Base-by-base conservation (phyloP, 1,140 invertebrate species). In the Chrysomallon squamiferum region DNA sequence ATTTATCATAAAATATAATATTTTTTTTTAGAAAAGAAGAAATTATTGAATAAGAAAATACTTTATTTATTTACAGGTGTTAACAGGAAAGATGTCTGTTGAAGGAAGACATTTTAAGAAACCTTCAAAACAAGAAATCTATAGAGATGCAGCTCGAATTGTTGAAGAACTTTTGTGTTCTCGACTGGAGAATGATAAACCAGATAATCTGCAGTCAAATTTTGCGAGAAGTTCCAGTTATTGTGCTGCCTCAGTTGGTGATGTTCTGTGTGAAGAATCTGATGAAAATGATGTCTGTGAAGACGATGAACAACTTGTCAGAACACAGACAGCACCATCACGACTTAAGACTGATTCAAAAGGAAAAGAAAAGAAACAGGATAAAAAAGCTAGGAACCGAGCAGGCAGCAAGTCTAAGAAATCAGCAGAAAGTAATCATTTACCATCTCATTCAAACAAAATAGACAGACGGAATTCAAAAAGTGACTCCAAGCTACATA, bases 81-180 rank as follows among this genome's bases (percentile, higher is more conserved):
- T 15, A 27, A 54, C 22, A 54, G 22, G 29, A 25, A 54, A 30
- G 29, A 54, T 54, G 50, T 54, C 50, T 0, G 50, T 18, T 54
- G 22, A 54, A 15, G 29, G 50, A 18, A 25, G 29, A 18, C 50
- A 50, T 15, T 9, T 56, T 2, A 61, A 22, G 13, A 60, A 27
- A 29, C 65, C 62, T 5, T 47, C 71, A 18, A 54, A 63, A 29
- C 47, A 66, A 13, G 74, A 78, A 43, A 60, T 78, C 2, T 70
- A 66, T 15, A 38, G 64, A 22, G 76, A 76, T 59, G 74, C 73
- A 15, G 59, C 62, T 18, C 66, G 59, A 54, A 76, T 78, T 43
- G 52, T 78, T 20, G 74, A 76, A 25, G 65, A 76, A 62, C 68
- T 76, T 45, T 60, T 78, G 11, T 58, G 68, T 38, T 62, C 68